Evolutionary conservation across 2,888 invertebrate species (phyloP).

Genomic region (Pemphredon lugubris): DNA sequence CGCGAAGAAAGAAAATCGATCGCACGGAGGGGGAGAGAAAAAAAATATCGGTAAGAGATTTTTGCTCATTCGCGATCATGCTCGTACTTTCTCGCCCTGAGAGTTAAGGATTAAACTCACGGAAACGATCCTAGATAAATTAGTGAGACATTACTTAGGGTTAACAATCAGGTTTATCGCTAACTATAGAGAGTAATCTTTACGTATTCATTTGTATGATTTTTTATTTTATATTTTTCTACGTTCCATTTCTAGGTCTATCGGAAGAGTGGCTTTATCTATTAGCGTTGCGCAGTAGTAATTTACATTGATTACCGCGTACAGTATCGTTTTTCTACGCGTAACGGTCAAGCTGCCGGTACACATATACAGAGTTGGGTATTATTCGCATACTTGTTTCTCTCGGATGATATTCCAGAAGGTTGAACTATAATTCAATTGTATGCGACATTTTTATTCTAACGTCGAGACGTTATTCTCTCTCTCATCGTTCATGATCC

Average conservation of each 20-base stretch:
- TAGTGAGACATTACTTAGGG: constrained; percentile 39
- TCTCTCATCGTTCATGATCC: too few species aligned
- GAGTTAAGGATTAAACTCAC: not conserved
- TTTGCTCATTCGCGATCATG: constrained; percentile 41
- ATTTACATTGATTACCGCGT: not conserved
- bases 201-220: constrained; percentile 45
- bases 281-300: constrained; percentile 2
- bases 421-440: too few species aligned
- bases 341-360: too few species aligned
- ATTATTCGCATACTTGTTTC: too few species aligned
- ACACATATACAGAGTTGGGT: constrained; percentile 4
- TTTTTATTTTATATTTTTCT: constrained; percentile 60
- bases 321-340: too few species aligned
- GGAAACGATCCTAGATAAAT: constrained; percentile 24
- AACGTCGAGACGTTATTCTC: too few species aligned
- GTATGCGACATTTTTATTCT: too few species aligned
- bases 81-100: constrained; percentile 8
- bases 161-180: constrained; percentile 19
- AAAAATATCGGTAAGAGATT: constrained; percentile 11
- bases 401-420: too few species aligned
- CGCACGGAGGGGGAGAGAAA: not conserved
- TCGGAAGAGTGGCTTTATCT: constrained; percentile 5
- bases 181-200: constrained; percentile 16
- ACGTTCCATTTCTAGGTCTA: constrained; percentile 47
- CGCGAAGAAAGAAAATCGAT: not conserved